A percentile compares a stretch with the other conserved stretches of the same genome.
These are phyloP conservation scores for Mobula hypostoma DNA, from an alignment of 2,113 vertebrate genomes.

Conservation along the genomic window DNA sequence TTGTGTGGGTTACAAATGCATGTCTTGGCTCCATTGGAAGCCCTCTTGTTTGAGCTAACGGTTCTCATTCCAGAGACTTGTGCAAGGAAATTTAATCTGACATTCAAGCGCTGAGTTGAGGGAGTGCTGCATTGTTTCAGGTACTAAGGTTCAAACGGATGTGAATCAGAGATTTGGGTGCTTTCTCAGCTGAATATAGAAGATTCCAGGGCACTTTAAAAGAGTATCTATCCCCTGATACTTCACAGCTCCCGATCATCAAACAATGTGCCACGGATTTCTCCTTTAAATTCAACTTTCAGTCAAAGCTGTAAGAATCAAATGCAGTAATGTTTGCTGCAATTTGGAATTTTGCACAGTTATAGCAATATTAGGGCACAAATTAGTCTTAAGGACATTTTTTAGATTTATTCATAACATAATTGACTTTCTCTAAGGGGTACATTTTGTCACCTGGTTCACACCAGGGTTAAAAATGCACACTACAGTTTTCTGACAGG, in stretches of 20 bases:
- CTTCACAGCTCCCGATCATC: not conserved
- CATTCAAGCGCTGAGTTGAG: too few relatives aligned
- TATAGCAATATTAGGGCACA: not conserved
- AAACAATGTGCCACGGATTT: not conserved
- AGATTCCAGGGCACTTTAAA: too few relatives aligned
- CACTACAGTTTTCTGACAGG: not conserved
- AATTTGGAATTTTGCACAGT: too few relatives aligned
- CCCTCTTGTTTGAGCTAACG: too few relatives aligned
- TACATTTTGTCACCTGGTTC: not conserved
- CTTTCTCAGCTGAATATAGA: too few relatives aligned
- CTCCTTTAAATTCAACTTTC: not conserved
- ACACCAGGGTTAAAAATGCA: not conserved
- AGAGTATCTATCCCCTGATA: not conserved
- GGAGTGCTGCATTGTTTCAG: too few relatives aligned
- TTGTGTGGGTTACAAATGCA: not conserved
- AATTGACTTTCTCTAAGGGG: not conserved
- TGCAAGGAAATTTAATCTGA: too few relatives aligned
- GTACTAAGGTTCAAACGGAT: too few relatives aligned
- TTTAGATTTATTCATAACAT: not conserved
- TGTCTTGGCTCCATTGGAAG: too few relatives aligned
- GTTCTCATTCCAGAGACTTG: too few relatives aligned
- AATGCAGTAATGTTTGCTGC: not conserved
- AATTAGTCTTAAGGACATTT: not conserved
- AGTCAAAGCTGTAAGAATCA: not conserved
- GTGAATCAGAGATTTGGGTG: too few relatives aligned